These are phyloP conservation scores for Lutjanus campechanus DNA, from an alignment of 2,797 vertebrate genomes.

Conservation along the genomic window DNA sequence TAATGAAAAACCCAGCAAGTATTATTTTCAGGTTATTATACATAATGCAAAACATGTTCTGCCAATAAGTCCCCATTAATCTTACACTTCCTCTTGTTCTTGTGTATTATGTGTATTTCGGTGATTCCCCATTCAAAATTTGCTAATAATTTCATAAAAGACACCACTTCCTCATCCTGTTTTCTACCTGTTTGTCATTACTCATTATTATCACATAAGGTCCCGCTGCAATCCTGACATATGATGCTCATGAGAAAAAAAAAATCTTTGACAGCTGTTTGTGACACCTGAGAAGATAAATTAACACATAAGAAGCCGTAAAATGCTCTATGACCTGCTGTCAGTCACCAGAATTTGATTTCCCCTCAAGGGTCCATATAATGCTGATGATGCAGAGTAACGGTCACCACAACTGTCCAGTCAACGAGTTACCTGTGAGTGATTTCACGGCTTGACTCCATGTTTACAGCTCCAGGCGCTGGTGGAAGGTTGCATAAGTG, in stretches of 20 bases:
- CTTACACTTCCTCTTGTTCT: background rate
- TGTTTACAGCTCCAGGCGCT: background rate
- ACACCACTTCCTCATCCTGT: background rate
- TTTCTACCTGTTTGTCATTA: background rate
- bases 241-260: background rate
- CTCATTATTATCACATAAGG: background rate
- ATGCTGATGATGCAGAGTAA: slow-evolving; percentile 6
- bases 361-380: background rate
- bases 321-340: background rate
- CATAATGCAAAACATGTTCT: no score
- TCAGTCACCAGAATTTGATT: background rate
- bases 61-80: no score
- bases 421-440: slow-evolving; percentile 11
- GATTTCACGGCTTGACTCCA: no score
- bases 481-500: no score
- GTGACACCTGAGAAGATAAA: background rate
- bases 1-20: no score
- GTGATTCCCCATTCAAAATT: background rate
- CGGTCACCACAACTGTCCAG: slow-evolving; percentile 5
- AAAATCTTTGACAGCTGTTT: background rate
- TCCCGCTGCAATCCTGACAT: background rate
- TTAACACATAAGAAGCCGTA: background rate
- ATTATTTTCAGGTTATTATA: no score
- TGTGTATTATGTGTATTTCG: background rate
- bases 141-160: background rate